Conservation (phyloP, 2,888 invertebrate genomes). For the Apoda limacodes region DNA sequence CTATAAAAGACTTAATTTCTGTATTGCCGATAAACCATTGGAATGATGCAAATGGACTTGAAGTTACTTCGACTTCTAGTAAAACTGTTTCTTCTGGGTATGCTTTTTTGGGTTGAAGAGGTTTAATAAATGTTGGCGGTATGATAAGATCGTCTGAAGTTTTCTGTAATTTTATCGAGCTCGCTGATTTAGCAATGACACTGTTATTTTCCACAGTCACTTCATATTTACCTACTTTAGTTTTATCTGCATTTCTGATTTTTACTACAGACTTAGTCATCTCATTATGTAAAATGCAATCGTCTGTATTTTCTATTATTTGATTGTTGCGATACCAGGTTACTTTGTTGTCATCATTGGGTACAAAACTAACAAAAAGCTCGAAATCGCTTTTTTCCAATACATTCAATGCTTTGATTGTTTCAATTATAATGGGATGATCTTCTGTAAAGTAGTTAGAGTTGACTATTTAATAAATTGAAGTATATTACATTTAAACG, state of each 20-base stretch:
- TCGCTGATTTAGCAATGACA: conserved; percentile 83
- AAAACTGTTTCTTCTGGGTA: conserved; percentile 81
- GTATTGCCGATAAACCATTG: conserved; percentile 86
- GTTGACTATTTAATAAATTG: conserved; percentile 9
- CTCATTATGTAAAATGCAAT: conserved; percentile 69
- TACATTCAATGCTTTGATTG: conserved; percentile 80
- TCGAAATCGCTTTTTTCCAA: conserved; percentile 76
- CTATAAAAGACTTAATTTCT: conserved; percentile 69
- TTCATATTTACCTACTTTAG: conserved; percentile 90
- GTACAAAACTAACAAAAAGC: conserved; percentile 79
- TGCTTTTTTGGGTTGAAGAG: conserved; percentile 77
- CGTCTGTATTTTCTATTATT: conserved; percentile 74
- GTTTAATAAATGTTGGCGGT: conserved; percentile 80
- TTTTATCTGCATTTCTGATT: conserved; percentile 76
- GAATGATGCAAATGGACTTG: conserved; percentile 84
- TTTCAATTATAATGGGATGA: conserved; percentile 76
- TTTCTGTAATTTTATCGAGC: conserved; percentile 82
- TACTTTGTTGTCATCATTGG: conserved; percentile 77
- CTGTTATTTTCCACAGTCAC: conserved; percentile 82
- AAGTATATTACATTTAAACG: no score
- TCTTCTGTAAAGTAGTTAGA: conserved; percentile 57
- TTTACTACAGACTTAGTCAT: conserved; percentile 74
- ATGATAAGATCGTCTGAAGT: conserved; percentile 70
- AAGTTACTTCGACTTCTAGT: conserved; percentile 81
- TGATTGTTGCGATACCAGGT: conserved; percentile 90